phyloP scores from a whole-genome alignment of 2,888 invertebrate genomes.

The Drepanosiphum platanoidis region DNA sequence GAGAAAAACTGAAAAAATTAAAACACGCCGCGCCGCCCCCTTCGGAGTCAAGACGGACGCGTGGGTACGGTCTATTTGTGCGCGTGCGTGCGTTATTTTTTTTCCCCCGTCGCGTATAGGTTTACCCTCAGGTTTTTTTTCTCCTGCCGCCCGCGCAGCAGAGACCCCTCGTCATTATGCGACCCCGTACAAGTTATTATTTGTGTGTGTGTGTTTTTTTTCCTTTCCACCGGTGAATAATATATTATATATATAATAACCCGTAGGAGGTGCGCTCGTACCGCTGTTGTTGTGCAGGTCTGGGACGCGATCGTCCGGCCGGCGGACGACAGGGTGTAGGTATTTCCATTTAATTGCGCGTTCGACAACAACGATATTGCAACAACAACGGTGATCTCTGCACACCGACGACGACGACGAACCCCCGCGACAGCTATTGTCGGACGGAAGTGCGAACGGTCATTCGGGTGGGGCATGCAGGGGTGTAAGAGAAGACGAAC shows the following conservation, averaged over 20 bases:
- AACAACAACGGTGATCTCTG: too few relatives aligned
- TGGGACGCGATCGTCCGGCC: neutral
- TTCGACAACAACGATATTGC: too few relatives aligned
- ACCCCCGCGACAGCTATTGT: neutral
- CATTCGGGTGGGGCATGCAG: too few relatives aligned
- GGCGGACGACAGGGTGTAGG: neutral
- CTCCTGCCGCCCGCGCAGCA: neutral
- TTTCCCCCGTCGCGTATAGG: conserved; percentile 5
- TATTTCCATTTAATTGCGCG: conserved; percentile 9
- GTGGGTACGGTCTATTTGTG: conserved; percentile 29
- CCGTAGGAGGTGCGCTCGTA: neutral
- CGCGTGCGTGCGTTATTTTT: conserved; percentile 10
- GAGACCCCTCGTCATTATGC: conserved; percentile 15
- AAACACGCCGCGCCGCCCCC: too few relatives aligned
- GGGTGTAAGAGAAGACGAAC: too few relatives aligned
- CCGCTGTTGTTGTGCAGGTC: neutral
- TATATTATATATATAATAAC: neutral
- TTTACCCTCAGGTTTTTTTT: conserved; percentile 32
- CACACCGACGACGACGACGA: neutral
- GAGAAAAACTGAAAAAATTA: conserved; percentile 9
- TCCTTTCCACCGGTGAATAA: neutral
- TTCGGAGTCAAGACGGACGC: conserved; percentile 37
- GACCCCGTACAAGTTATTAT: neutral
- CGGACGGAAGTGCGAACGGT: neutral
- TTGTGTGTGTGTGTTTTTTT: neutral